Evolutionary conservation across 2,888 invertebrate species (phyloP).

Genomic region (Cephonodes hylas): DNA sequence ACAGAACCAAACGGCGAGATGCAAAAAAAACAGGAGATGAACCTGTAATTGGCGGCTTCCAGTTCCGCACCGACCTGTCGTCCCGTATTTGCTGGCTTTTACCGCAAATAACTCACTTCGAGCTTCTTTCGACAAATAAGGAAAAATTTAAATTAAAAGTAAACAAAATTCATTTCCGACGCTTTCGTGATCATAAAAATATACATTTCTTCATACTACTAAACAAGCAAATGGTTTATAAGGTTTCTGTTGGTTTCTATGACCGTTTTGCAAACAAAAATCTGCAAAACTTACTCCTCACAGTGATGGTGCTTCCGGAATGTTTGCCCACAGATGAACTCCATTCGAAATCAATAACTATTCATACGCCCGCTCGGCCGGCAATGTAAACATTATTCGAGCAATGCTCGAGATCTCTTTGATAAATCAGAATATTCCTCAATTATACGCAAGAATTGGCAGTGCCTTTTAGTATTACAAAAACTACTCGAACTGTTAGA

Average conservation of each 20-base stretch:
- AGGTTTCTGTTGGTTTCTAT: neutral
- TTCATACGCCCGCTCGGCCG: slow-evolving; percentile 41
- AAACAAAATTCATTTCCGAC: neutral
- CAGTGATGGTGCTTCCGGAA: slow-evolving; percentile 17
- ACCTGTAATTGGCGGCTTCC: slow-evolving; percentile 54
- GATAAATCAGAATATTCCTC: slow-evolving; percentile 55
- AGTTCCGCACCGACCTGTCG: slow-evolving; percentile 32
- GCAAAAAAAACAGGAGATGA: slow-evolving; percentile 44
- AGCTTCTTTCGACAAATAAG: neutral
- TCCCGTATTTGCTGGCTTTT: slow-evolving; percentile 26
- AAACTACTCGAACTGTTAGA: slow-evolving; percentile 34
- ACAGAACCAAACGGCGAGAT: slow-evolving; percentile 27
- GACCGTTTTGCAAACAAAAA: slow-evolving; percentile 7
- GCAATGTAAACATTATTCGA: slow-evolving; percentile 46
- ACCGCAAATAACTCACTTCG: slow-evolving; percentile 24
- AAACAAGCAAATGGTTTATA: too few species aligned
- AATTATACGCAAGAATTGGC: slow-evolving; percentile 31
- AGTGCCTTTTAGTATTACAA: slow-evolving; percentile 34
- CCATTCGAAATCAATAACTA: slow-evolving; percentile 48
- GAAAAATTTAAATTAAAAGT: neutral
- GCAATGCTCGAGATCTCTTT: slow-evolving; percentile 38
- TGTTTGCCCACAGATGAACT: slow-evolving; percentile 21
- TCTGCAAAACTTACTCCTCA: neutral
- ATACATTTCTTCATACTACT: neutral
- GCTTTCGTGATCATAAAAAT: neutral